Evolutionary conservation across 1,140 invertebrate species (phyloP).

Genomic region (Drosophila kohkoa): DNA sequence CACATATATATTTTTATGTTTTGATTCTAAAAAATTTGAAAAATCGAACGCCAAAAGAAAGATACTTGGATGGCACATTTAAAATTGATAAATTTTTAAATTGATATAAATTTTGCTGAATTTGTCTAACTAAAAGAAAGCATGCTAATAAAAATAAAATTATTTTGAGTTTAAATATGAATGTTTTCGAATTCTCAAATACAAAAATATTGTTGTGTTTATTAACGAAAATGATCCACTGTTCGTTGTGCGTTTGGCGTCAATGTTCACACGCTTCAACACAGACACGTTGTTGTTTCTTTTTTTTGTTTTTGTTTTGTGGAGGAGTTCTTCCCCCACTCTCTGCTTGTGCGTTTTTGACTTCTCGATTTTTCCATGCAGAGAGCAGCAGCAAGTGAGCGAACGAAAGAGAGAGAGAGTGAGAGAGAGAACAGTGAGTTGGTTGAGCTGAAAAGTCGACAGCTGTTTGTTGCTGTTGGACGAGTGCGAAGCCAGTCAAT

Average conservation of each 20-base stretch:
- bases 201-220: background rate
- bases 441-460: slow-evolving; percentile 16
- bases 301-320: slow-evolving; percentile 6
- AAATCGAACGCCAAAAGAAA: too few relatives aligned
- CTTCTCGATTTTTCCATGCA: slow-evolving; percentile 55
- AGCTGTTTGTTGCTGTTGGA: slow-evolving; percentile 36
- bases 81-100: too few relatives aligned
- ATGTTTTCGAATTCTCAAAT: too few relatives aligned
- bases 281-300: slow-evolving; percentile 36
- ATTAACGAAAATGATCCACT: slow-evolving; percentile 12
- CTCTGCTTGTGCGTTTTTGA: slow-evolving; percentile 28
- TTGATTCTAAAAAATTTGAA: too few relatives aligned
- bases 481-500: slow-evolving; percentile 36
- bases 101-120: too few relatives aligned
- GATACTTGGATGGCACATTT: too few relatives aligned
- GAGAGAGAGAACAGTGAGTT: background rate
- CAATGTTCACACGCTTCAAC: slow-evolving; percentile 60
- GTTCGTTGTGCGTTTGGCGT: slow-evolving; percentile 47
- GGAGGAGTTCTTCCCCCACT: slow-evolving; percentile 18
- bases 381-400: slow-evolving; percentile 2
- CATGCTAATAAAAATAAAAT: too few relatives aligned
- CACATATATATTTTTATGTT: too few relatives aligned
- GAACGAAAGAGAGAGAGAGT: background rate
- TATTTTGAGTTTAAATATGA: too few relatives aligned
- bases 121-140: too few relatives aligned